Conservation (phyloP, 2,113 vertebrate species). For the Australoheros scitulus region DNA sequence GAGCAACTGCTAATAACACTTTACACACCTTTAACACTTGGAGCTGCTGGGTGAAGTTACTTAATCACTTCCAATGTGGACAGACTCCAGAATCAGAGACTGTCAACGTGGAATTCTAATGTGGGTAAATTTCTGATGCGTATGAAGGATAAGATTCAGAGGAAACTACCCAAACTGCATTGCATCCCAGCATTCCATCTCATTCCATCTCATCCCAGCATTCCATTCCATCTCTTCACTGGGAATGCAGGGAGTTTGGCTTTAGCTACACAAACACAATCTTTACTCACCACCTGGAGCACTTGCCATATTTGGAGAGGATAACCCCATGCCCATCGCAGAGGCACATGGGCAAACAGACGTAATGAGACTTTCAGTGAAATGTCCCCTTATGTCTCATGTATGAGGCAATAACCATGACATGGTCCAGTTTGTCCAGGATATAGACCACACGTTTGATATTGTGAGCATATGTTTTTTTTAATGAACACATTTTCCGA, state of each 20-base stretch:
- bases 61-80: conserved; percentile 56
- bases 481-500: neutral
- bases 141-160: neutral
- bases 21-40: conserved; percentile 56
- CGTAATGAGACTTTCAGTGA: no score
- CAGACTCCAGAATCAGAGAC: neutral
- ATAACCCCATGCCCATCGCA: no score
- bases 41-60: conserved; percentile 42
- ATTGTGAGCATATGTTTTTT: neutral
- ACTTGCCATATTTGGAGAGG: no score
- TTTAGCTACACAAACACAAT: neutral
- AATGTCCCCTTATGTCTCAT: no score
- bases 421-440: neutral
- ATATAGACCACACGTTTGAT: conserved; percentile 18
- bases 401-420: neutral
- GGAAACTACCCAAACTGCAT: neutral
- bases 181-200: neutral
- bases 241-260: neutral
- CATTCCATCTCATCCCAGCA: neutral
- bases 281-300: neutral
- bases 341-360: no score
- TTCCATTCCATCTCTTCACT: neutral
- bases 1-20: conserved; percentile 61
- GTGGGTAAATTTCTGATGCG: neutral
- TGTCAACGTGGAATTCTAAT: neutral